Evolutionary conservation across 2,113 vertebrate species (phyloP), one percentile per base, ranked within the genome.

Genomic region (Sinocyclocheilus anophthalmus): DNA sequence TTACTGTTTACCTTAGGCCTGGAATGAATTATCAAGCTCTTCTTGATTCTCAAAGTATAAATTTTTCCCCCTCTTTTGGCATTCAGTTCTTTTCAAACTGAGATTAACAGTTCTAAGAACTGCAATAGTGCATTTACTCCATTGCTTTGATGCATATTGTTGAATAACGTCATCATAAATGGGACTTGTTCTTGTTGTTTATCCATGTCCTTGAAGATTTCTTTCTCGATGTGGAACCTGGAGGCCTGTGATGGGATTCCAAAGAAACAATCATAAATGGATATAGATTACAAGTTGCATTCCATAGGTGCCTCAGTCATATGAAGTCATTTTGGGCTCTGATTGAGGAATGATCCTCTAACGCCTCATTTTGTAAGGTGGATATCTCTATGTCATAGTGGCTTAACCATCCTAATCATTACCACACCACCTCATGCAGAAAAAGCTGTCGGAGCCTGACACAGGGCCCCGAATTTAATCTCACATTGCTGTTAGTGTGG

Each of bases 331-430:
- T 94, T 92, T 93, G 89, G 91, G 91, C 92, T 93, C 92, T 93
- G 93, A 94, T 93, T 93, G 93, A 91, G 91, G 89, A 90, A 87
- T 90, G 91, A 93, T 92, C 92, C 90, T 89, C 92, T 90, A 91
- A 93, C 91, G 90, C 92, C 90, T 87, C 3, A 55, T 89, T 85
- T 87, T 63, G 88, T 83, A 91, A 91, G 92, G 88, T 88, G 87
- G 86, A 92, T 90, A 92, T 93, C 93, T 94, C 92, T 90, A 93
- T 94, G 92, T 95, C 93, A 92, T 83, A 65, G 90, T 81, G 92
- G 92, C 91, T 94, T 93, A 94, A 91, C 86, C 86, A 76, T 91
- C 86, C 85, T 94, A 94, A 95, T 94, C 92, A 94, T 93, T 94
- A 93, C 93, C 94, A 94, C 92, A 91, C 93, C 87, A 69, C 82